Conservation (phyloP, 92 coral and sea anemone species). For the Isaurus tuberculatus region DNA sequence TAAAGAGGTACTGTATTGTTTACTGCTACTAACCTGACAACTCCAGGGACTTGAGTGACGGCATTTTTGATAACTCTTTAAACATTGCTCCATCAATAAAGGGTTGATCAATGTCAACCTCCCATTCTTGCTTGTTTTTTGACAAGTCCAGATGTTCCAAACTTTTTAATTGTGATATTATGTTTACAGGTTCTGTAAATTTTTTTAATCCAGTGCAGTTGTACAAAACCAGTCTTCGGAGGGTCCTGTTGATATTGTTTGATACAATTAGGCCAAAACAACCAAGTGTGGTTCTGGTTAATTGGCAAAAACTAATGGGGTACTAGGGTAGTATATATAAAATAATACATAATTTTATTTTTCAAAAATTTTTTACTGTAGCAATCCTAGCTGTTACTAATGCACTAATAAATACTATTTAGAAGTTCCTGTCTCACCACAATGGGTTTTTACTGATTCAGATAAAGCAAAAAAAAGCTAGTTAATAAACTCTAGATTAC, state of each 20-base stretch:
- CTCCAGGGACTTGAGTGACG: slow-evolving; percentile 60
- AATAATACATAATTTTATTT: too few relatives aligned
- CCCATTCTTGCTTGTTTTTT: slow-evolving; percentile 68
- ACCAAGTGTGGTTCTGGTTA: too few relatives aligned
- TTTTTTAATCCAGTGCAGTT: slow-evolving; percentile 69
- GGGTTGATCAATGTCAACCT: slow-evolving; percentile 58
- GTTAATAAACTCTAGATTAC: too few relatives aligned
- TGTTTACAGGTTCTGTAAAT: slow-evolving; percentile 48
- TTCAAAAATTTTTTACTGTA: too few relatives aligned
- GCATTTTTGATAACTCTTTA: slow-evolving; percentile 50
- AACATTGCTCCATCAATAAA: slow-evolving; percentile 62
- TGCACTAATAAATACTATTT: too few relatives aligned
- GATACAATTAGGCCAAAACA: too few relatives aligned
- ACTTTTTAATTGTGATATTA: slow-evolving; percentile 56
- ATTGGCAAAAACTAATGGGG: too few relatives aligned
- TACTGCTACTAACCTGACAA: slow-evolving; percentile 58
- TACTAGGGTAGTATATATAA: too few relatives aligned
- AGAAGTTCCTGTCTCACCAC: too few relatives aligned
- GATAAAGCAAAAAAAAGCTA: too few relatives aligned
- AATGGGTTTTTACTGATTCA: too few relatives aligned
- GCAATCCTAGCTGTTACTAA: too few relatives aligned
- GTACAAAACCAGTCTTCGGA: slow-evolving; percentile 72
- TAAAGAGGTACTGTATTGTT: not conserved
- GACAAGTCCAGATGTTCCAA: slow-evolving; percentile 85
- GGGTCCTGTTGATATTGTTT: slow-evolving; percentile 61